A percentile compares a stretch with the other conserved stretches of the same genome.
Conservation (phyloP, 64 coral and sea anemone species). For the Orbicella faveolata region DNA sequence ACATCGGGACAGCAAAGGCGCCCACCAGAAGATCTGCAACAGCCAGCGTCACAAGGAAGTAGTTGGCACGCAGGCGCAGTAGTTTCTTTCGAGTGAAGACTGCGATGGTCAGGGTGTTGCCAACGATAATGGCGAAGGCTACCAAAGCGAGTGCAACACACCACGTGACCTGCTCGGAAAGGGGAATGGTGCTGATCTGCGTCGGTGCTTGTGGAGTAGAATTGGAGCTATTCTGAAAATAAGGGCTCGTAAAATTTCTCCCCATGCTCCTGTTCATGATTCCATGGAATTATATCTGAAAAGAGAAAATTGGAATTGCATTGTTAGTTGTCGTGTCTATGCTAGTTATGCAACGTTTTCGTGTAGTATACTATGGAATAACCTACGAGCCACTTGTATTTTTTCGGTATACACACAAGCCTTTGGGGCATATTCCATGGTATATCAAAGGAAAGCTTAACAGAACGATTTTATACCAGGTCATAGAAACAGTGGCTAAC, state of each 20-base stretch:
- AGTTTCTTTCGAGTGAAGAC: conserved; percentile 73
- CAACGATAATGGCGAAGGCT: conserved; percentile 58
- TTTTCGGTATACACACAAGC: no score
- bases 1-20: conserved; percentile 62
- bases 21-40: conserved; percentile 79
- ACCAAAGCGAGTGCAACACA: conserved; percentile 45
- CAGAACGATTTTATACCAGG: no score
- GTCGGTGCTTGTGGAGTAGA: background rate
- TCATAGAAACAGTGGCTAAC: no score
- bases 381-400: no score
- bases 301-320: background rate
- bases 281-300: background rate
- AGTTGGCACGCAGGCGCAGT: conserved; percentile 72
- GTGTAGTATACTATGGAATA: no score
- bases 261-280: conserved; percentile 7
- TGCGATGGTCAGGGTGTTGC: conserved; percentile 74
- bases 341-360: no score
- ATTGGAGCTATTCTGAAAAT: background rate
- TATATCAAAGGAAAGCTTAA: no score
- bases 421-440: no score
- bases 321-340: no score
- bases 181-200: background rate
- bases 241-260: background rate
- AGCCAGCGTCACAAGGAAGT: conserved; percentile 70
- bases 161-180: conserved; percentile 56